phyloP scores from a whole-genome alignment of 1,140 invertebrate genomes.

The silkworm (Bombyx mori) region DNA sequence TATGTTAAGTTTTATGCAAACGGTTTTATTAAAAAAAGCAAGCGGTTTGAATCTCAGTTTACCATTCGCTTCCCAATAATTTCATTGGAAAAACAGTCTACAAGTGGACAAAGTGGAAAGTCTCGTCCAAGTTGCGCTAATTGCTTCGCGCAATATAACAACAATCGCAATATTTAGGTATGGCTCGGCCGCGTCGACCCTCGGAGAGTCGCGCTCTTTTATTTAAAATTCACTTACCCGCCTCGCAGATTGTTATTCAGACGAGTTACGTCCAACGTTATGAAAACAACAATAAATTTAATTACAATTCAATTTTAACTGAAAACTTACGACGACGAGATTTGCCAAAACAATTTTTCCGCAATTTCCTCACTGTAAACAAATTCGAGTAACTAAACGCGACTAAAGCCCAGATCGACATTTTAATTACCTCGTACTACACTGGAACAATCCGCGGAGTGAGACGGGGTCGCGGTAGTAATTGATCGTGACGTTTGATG shows the following conservation, averaged over 20 bases:
- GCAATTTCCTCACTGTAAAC: not conserved
- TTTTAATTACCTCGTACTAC: slow-evolving; percentile 37
- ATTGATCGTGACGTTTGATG: slow-evolving; percentile 66
- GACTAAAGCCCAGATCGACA: slow-evolving; percentile 27
- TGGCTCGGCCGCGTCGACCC: slow-evolving; percentile 37
- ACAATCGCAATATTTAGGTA: slow-evolving; percentile 65
- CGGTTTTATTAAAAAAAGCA: too few species aligned
- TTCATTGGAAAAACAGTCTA: slow-evolving; percentile 45
- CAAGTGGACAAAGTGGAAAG: slow-evolving; percentile 27
- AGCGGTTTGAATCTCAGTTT: not conserved
- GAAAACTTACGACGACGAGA: slow-evolving; percentile 36
- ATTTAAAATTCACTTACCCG: slow-evolving; percentile 67
- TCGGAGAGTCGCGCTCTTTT: slow-evolving; percentile 53
- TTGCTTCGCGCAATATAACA: slow-evolving; percentile 66
- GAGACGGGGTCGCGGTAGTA: slow-evolving; percentile 34
- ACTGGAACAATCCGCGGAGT: slow-evolving; percentile 17
- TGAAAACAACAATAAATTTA: slow-evolving; percentile 59
- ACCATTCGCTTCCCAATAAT: slow-evolving; percentile 39
- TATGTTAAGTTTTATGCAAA: too few species aligned
- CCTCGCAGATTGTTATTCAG: slow-evolving; percentile 60
- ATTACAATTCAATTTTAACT: slow-evolving; percentile 53
- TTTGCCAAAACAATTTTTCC: slow-evolving; percentile 1
- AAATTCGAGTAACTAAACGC: slow-evolving; percentile 4
- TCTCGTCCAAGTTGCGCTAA: slow-evolving; percentile 54
- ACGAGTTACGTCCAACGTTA: slow-evolving; percentile 47